phyloP scores from a whole-genome alignment of 2,797 vertebrate genomes.

The Alectoris magna region DNA sequence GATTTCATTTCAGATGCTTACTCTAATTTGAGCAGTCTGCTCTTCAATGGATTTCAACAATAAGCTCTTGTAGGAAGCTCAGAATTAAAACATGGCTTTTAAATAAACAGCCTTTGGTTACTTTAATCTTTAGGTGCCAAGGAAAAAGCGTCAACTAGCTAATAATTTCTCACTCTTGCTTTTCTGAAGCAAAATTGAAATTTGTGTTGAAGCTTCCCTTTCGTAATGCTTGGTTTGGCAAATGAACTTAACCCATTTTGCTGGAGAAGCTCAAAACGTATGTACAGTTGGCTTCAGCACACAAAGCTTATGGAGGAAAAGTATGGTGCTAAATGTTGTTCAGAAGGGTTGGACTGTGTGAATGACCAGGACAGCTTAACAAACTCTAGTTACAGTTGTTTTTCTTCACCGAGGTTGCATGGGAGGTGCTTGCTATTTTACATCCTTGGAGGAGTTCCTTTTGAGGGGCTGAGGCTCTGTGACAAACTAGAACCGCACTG shows the following conservation, averaged over 20 bases:
- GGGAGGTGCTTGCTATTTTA: constrained; percentile 20
- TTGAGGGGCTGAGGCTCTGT: neutral
- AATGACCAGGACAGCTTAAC: neutral
- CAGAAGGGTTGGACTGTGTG: neutral
- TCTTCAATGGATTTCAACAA: neutral
- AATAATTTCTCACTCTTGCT: constrained; percentile 2
- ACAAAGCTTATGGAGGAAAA: neutral
- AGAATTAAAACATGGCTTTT: neutral
- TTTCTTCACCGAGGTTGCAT: neutral
- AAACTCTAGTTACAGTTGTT: neutral
- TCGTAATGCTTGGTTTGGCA: constrained; percentile 32
- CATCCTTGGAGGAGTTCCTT: neutral
- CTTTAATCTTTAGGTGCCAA: neutral
- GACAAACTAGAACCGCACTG: neutral
- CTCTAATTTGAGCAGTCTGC: neutral
- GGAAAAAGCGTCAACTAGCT: constrained; percentile 19
- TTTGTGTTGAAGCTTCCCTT: constrained; percentile 19
- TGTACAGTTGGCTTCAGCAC: neutral
- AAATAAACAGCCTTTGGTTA: constrained; percentile 33
- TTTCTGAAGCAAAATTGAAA: constrained; percentile 1
- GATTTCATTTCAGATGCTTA: neutral
- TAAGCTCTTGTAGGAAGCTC: neutral
- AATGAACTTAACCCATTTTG: constrained; percentile 11
- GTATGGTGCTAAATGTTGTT: neutral
- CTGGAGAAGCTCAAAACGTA: neutral